Conservation (phyloP, 1,140 invertebrate genomes). For the Cyrtorhinus lividipennis region DNA sequence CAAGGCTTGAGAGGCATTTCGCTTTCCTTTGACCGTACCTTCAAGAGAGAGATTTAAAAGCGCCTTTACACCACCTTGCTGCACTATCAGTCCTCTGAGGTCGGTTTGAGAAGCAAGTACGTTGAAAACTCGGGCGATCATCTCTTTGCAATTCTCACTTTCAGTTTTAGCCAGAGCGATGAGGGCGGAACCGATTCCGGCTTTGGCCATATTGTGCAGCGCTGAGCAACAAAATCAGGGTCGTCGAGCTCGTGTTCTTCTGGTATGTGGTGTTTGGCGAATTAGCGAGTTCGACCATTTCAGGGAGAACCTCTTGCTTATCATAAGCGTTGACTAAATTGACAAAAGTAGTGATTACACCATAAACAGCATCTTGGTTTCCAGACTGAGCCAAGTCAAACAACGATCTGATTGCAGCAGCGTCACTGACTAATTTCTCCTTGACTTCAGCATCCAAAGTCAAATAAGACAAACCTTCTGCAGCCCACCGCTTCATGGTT, state of each 20-base stretch:
- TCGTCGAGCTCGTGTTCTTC: conserved; percentile 93
- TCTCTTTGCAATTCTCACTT: conserved; percentile 77
- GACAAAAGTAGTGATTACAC: conserved; percentile 86
- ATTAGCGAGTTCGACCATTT: conserved; percentile 94
- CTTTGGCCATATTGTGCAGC: conserved; percentile 57
- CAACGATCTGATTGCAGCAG: conserved; percentile 61
- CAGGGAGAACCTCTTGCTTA: conserved; percentile 91
- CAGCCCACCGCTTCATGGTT: conserved; percentile 87
- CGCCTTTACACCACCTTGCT: conserved; percentile 83
- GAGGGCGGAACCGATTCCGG: conserved; percentile 74
- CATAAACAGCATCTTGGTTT: conserved; percentile 75
- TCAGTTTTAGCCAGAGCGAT: conserved; percentile 85
- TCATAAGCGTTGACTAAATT: conserved; percentile 98
- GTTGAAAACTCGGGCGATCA: conserved; percentile 81
- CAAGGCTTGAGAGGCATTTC: conserved; percentile 83
- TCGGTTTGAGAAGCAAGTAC: conserved; percentile 70
- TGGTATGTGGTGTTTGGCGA: conserved; percentile 97
- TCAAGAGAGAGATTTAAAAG: conserved; percentile 60
- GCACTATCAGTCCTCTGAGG: conserved; percentile 78
- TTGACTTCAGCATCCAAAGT: conserved; percentile 98
- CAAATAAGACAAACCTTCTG: conserved; percentile 92
- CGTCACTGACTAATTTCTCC: conserved; percentile 85
- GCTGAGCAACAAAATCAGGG: conserved; percentile 74
- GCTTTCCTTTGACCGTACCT: conserved; percentile 80
- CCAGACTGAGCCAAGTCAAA: conserved; percentile 76